A percentile compares a stretch with the other conserved stretches of the same genome.
phyloP scores from a whole-genome alignment of 2,888 invertebrate genomes.

The Chesias legatella region DNA sequence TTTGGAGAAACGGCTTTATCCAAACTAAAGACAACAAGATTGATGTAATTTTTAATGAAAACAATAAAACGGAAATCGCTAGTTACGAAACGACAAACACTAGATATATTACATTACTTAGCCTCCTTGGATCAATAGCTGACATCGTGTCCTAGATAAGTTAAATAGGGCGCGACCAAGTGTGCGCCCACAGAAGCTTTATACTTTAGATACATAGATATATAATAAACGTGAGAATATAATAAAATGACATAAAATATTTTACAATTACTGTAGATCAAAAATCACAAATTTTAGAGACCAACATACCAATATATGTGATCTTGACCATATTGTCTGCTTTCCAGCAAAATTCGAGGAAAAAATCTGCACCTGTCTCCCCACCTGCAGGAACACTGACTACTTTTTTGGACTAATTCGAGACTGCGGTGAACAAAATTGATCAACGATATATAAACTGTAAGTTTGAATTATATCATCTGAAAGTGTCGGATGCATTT shows the following conservation, averaged over 20 bases:
- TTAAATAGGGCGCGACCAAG: too few species aligned
- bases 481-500: too few species aligned
- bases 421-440: slow-evolving; percentile 2
- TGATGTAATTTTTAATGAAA: too few species aligned
- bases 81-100: too few species aligned
- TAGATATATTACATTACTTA: not conserved
- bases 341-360: slow-evolving; percentile 43
- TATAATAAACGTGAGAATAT: too few species aligned
- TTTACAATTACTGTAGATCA: too few species aligned
- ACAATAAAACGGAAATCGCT: too few species aligned
- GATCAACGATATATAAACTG: slow-evolving; percentile 13
- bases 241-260: too few species aligned
- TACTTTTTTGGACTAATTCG: slow-evolving; percentile 25
- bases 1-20: too few species aligned
- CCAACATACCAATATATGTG: slow-evolving; percentile 1
- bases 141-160: not conserved
- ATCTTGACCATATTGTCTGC: not conserved
- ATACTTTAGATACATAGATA: too few species aligned
- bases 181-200: too few species aligned
- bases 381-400: slow-evolving; percentile 33
- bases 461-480: not conserved
- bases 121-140: not conserved
- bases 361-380: slow-evolving; percentile 50
- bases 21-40: too few species aligned
- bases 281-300: not conserved